These are phyloP conservation scores for Podargus strigoides DNA, from an alignment of 2,797 vertebrate genomes.

Conservation along the genomic window DNA sequence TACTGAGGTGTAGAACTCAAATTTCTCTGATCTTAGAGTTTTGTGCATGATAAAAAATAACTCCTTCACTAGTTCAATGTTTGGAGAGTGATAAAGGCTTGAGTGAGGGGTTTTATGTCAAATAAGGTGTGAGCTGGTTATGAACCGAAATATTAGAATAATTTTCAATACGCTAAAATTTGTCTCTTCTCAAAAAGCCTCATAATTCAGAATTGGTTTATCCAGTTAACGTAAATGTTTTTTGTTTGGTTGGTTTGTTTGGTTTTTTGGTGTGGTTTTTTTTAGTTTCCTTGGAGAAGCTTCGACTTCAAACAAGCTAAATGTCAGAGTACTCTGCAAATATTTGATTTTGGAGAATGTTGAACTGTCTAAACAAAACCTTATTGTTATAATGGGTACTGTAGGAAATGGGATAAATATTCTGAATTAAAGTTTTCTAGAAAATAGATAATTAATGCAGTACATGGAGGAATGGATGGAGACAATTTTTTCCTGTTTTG, in stretches of 20 bases:
- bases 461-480: not conserved
- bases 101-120: not conserved
- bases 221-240: not conserved
- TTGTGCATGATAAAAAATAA: rapidly evolving
- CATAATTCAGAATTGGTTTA: not conserved
- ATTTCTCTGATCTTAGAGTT: not conserved
- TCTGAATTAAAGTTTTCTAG: not conserved
- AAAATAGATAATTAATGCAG: not conserved
- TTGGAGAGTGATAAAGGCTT: not conserved
- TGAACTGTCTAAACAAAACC: not conserved
- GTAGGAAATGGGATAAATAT: not conserved
- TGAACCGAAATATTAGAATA: not conserved
- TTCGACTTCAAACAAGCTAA: not conserved
- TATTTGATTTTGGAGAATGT: not conserved
- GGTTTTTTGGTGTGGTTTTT: not conserved
- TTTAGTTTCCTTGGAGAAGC: not conserved
- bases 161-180: not conserved
- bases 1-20: not conserved
- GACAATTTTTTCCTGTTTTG: not conserved
- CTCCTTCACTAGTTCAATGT: not conserved
- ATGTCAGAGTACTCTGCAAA: not conserved
- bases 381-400: not conserved
- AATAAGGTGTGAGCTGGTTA: not conserved
- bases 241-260: not conserved
- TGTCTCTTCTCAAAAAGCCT: not conserved